These are phyloP conservation scores for Butorides virescens DNA, from an alignment of 2,113 vertebrate species.

Conservation along the genomic window DNA sequence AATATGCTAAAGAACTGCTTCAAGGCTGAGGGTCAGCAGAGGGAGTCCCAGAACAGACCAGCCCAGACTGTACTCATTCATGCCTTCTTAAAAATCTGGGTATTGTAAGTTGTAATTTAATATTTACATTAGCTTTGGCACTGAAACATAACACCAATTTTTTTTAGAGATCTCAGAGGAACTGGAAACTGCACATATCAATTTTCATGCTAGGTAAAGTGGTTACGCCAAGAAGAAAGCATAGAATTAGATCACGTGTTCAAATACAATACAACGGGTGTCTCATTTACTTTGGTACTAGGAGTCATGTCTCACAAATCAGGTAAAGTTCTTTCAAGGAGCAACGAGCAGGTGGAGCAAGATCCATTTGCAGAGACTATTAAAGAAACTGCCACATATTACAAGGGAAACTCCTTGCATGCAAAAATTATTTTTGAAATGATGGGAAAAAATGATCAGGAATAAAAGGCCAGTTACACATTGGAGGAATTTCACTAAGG, in stretches of 20 bases:
- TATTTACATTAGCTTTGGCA: background rate
- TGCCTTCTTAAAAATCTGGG: background rate
- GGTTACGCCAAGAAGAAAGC: background rate
- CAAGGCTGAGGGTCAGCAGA: background rate
- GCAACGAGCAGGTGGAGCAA: background rate
- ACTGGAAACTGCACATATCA: background rate
- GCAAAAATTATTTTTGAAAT: background rate
- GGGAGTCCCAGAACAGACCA: background rate
- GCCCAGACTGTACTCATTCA: background rate
- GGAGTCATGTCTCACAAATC: background rate
- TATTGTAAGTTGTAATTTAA: background rate
- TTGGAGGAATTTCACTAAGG: background rate
- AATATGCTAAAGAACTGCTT: background rate
- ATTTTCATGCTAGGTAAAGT: background rate
- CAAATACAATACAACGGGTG: background rate
- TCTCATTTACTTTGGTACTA: background rate
- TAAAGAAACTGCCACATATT: background rate
- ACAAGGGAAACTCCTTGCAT: background rate
- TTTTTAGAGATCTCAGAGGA: background rate
- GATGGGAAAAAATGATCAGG: accelerated
- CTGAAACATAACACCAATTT: background rate
- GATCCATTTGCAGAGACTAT: background rate
- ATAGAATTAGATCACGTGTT: background rate
- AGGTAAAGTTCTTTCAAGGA: background rate
- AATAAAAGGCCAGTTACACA: background rate